Evolutionary conservation across 2,113 vertebrate genomes (phyloP).

Genomic region (Toxostoma redivivum): DNA sequence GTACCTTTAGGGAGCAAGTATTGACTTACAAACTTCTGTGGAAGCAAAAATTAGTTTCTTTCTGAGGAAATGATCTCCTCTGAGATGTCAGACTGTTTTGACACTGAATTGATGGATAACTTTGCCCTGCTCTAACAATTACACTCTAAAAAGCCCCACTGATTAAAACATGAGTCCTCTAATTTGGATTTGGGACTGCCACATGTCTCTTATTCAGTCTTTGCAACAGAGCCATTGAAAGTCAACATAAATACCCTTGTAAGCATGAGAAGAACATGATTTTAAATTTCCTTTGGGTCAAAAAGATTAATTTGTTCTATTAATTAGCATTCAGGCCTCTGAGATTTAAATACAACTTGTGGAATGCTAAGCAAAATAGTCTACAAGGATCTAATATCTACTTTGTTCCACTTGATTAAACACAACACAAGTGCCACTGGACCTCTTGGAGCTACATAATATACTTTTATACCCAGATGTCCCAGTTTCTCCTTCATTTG

Average conservation of each 20-base stretch:
- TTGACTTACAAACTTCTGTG: not conserved
- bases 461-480: constrained; percentile 45
- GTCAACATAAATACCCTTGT: constrained; percentile 45
- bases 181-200: not conserved
- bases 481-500: constrained; percentile 55
- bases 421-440: constrained; percentile 46
- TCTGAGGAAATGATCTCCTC: constrained; percentile 2
- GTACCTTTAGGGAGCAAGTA: not conserved
- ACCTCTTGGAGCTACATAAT: constrained; percentile 48
- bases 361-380: constrained; percentile 58
- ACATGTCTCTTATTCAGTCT: not conserved
- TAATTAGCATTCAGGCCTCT: constrained; percentile 37
- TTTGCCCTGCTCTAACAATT: not conserved
- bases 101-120: not conserved
- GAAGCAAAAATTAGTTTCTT: not conserved
- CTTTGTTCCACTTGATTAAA: constrained; percentile 61
- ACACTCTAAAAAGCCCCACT: not conserved
- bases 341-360: constrained; percentile 41
- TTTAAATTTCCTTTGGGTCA: constrained; percentile 64
- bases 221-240: constrained; percentile 1
- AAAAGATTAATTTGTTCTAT: constrained; percentile 57
- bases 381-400: constrained; percentile 33
- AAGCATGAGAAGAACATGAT: constrained; percentile 37
- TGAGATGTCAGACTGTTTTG: not conserved
- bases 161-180: constrained; percentile 6